Base-by-base conservation (phyloP, 2,888 invertebrate genomes). In the Hanleya hanleyi region DNA sequence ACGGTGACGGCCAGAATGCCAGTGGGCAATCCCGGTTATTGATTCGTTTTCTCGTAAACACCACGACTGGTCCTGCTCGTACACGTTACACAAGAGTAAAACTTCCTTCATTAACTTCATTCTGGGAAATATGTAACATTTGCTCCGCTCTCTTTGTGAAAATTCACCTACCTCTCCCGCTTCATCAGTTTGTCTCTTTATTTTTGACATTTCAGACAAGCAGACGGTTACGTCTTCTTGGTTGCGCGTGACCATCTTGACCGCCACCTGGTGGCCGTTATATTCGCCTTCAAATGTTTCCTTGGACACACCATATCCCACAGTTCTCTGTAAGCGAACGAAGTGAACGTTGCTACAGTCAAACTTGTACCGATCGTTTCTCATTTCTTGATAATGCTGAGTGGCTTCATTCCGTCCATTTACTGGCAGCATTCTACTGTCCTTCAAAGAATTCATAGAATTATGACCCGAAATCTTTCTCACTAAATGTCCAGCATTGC, bases 91-190 rank as follows among this genome's bases (percentile, higher is more conserved):
- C 51, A 86, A 75, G 26, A 89, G 66, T 32, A 89, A 74, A 51
- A 88, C 86, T 72, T 89, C 89, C 76, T 89, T 88, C 89, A 89
- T 88, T 26, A 89, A 77, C 70, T 86, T 87, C 83, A 86, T 86
- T 18, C 85, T 88, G 4, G 89, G 83, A 29, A 83, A 80, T 0
- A 83, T 80, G 72, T 83, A 87, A 69, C 89, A 89, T 38, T 79
- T 72, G 1, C 33, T 22, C n/a, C 37, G 35, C 2, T 35, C 64
- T 29, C 15, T 15, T 37, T 64, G 64, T n/a, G n/a, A n/a, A n/a
- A n/a, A n/a, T n/a, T n/a, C n/a, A 18, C n/a, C 18, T 18, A 18
- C 47, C 2, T 18, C n/a, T 47, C n/a, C 18, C 18, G 22, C n/a
- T 47, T 47, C n/a, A 29, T 32, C 57, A 15, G 12, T 57, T 26